These are phyloP conservation scores for Carettochelys insculpta DNA, from an alignment of 2,113 vertebrate genomes.

Conservation along the genomic window DNA sequence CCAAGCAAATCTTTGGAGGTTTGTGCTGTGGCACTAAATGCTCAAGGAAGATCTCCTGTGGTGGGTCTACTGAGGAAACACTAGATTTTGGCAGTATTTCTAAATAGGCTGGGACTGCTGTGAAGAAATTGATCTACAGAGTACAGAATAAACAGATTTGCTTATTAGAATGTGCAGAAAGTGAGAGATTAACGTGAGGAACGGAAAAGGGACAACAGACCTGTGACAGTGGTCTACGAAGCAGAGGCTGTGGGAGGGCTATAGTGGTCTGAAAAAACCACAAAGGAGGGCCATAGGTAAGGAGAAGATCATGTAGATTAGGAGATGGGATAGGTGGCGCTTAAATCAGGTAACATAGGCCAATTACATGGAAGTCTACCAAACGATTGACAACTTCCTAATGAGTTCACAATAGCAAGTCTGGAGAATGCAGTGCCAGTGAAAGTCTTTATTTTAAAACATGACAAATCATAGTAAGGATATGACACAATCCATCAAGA, in stretches of 20 bases:
- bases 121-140: neutral
- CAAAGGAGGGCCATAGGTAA: neutral
- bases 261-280: neutral
- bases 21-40: neutral
- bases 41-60: neutral
- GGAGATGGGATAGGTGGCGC: neutral
- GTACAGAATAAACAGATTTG: neutral
- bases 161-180: neutral
- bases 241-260: neutral
- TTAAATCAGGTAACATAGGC: neutral
- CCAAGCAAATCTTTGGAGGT: neutral
- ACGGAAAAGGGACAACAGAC: neutral
- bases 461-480: neutral
- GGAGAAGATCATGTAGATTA: neutral
- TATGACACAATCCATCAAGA: neutral
- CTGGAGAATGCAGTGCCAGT: neutral
- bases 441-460: neutral
- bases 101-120: neutral
- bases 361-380: neutral
- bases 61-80: neutral
- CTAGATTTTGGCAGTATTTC: neutral
- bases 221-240: neutral
- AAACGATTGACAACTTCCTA: neutral
- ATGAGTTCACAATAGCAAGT: neutral
- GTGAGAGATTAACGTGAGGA: neutral